Base-by-base conservation (phyloP, 1,140 invertebrate species). In the Vanessa tameamea region DNA sequence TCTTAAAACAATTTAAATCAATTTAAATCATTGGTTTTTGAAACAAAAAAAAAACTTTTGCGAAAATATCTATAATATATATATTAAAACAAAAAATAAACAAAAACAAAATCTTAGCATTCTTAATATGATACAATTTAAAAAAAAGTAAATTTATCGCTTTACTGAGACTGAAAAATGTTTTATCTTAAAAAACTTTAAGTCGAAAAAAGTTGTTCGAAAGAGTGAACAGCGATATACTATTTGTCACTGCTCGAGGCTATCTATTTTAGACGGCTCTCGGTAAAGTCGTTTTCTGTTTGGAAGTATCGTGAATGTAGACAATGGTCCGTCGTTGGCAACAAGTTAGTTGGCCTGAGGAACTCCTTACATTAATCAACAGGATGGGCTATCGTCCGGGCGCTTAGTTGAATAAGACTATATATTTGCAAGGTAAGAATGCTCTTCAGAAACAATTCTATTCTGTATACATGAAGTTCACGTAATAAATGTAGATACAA, bases 291-390 rank as follows among this genome's bases (percentile, higher is more conserved):
- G 75, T 80, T 83, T 82, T 81, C 75, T 81, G 84, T 86, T 82
- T 78, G 67, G 78, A 81, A 78, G 81, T 83, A 80, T 80, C 76
- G 77, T 77, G 79, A 81, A 75, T 76, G 65, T 81, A 82, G 85
- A 85, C 86, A 81, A 85, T 84, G 78, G 80, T 77, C 72, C 77
- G 79, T 79, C 77, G 77, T 78, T 87, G 76, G 85, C 84, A 88
- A 89, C 84, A 89, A 89, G 83, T 88, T 87, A 86, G 82, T 78
- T 84, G 86, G 80, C 79, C 82, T 69, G 65, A 81, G 78, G 77
- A 81, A 82, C 72, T 81, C 71, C 67, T 82, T 76, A 76, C 82
- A 89, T 89, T 88, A 87, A 91, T 89, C 89, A 91, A 86, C 79
- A 70, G 61, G 79, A 83, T 80, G 77, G 76, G 78, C 78, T 81